Percentiles rank a stretch among this genome's conserved stretches.
These are phyloP conservation scores for Petrocephalus schoutedeni DNA, from an alignment of 2,797 vertebrate genomes.

Conservation along the genomic window DNA sequence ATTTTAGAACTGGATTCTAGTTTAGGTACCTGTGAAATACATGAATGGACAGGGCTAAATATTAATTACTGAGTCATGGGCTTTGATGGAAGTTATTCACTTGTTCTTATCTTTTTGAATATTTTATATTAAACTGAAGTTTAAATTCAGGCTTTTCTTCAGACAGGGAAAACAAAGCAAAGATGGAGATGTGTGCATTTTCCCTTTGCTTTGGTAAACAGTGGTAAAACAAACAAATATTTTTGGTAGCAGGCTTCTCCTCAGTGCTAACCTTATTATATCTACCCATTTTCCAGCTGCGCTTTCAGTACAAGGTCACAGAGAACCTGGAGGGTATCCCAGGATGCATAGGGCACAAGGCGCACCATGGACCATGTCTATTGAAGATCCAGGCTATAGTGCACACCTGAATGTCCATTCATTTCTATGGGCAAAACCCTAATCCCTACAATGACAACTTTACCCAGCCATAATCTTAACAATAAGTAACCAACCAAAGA, in stretches of 20 bases:
- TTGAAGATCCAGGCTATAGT: not conserved
- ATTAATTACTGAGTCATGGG: not conserved
- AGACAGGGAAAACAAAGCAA: not conserved
- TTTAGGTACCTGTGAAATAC: not conserved
- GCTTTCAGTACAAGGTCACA: not conserved
- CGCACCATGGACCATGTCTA: not conserved
- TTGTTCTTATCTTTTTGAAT: not conserved
- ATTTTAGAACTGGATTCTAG: not conserved
- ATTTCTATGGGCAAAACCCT: not conserved
- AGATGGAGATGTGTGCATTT: not conserved
- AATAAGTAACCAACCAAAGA: not conserved
- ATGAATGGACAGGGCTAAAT: not conserved
- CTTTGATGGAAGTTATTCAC: not conserved
- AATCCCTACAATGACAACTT: not conserved
- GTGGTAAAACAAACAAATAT: not conserved
- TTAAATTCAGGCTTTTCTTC: not conserved
- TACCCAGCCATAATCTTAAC: not conserved
- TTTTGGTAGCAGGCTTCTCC: not conserved
- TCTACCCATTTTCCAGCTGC: not conserved
- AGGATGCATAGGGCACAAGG: not conserved
- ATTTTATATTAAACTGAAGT: conserved; percentile 4
- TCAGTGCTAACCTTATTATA: not conserved
- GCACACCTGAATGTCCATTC: too few relatives aligned
- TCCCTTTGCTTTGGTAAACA: not conserved
- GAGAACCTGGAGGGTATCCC: not conserved